Percentiles rank a stretch among this genome's conserved stretches.
Evolutionary conservation across 2,888 invertebrate species (phyloP).

Genomic region (Julus scanicus): DNA sequence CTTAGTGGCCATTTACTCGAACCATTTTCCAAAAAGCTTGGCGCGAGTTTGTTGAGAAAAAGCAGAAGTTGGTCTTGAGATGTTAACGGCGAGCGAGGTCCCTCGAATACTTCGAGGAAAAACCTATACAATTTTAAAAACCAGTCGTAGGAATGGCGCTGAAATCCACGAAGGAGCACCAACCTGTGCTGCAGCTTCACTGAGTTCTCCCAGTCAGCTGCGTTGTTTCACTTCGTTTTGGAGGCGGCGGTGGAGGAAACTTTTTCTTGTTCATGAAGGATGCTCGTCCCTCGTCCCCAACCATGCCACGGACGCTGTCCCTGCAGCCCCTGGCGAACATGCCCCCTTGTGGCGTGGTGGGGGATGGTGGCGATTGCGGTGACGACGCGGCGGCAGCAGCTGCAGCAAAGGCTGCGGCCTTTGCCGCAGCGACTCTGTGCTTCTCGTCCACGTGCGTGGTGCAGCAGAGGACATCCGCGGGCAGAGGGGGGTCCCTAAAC

Average conservation of each 20-base stretch:
- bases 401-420: conserved; percentile 55
- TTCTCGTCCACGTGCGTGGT: conserved; percentile 60
- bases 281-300: conserved; percentile 49
- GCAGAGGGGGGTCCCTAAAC: conserved; percentile 71
- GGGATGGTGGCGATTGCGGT: conserved; percentile 60
- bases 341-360: conserved; percentile 58
- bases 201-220: conserved; percentile 69
- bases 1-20: neutral
- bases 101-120: neutral
- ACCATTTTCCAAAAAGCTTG: neutral
- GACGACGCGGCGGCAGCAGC: conserved; percentile 56
- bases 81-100: neutral
- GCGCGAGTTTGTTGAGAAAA: neutral
- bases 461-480: conserved; percentile 53
- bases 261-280: conserved; percentile 54
- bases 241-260: conserved; percentile 89
- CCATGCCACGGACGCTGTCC: conserved; percentile 52
- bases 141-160: neutral
- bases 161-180: neutral
- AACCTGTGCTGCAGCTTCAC: conserved; percentile 30
- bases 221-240: conserved; percentile 88
- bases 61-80: neutral
- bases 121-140: conserved; percentile 1
- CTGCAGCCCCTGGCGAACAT: conserved; percentile 48
- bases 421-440: conserved; percentile 60